Base-by-base conservation (phyloP, 2,888 invertebrate genomes). In the Eupeodes luniger region DNA sequence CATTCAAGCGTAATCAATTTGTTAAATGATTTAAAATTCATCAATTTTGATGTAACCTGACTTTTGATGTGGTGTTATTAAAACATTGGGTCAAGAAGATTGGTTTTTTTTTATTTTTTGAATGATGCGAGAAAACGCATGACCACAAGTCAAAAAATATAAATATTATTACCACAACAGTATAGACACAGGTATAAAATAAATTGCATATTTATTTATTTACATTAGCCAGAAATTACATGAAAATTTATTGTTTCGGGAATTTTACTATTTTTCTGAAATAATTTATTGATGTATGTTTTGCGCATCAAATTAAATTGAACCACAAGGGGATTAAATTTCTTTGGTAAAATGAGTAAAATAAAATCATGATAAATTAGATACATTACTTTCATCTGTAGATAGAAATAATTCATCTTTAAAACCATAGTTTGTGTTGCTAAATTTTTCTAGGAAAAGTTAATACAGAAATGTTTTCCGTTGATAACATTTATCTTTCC, bases 11-110 rank as follows among this genome's bases (percentile, higher is more conserved):
- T 75, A 85, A 88, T 59, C 85, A 85, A 88, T 88, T 88, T 88
- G 88, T 85, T 84, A 87, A 87, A 84, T 66, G 76, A 62, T 87
- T 76, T 76, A 3, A 67, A 81, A 88, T 81, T 81, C 81, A 88
- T 85, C 85, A 88, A 88, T 64, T 85, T 69, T 78, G 81, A 78
- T 85, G 88, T 85, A 81, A 85, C 81, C 69, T 74, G 53, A 70
- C 59, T 51, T 36, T 53, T 47, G 12, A 67, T 61, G 76, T 76
- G 55, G 44, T 16, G 67, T 49, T 69, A 16, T 69, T 53, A 44
- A 80, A 64, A 55, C 79, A 84, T 61, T 34, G 61, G 66, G 64
- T 53, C 64, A 49, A 69, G 59, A 51, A 51, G 40, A 70, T 36
- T 64, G n/a, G 57, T 66, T 61, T 57, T 77, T 19, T 76, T 27